phyloP scores from a whole-genome alignment of 1,140 invertebrate genomes.

The Zaprionus africanus region DNA sequence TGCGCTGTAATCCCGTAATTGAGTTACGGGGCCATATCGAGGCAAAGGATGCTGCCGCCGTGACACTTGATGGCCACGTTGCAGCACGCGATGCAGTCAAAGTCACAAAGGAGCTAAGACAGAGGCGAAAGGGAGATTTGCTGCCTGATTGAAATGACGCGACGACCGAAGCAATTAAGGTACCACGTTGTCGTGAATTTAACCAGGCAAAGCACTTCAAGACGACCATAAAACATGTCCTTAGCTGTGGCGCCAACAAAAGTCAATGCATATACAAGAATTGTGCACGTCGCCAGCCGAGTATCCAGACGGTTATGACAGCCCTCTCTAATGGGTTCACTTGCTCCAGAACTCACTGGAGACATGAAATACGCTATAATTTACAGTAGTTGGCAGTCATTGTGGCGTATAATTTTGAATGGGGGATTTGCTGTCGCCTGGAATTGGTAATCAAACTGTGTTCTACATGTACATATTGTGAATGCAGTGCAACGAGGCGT shows the following conservation, averaged over 20 bases:
- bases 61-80: slow-evolving; percentile 34
- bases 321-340: slow-evolving; percentile 36
- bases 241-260: slow-evolving; percentile 44
- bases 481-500: slow-evolving; percentile 56
- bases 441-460: slow-evolving; percentile 49
- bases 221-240: slow-evolving; percentile 46
- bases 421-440: slow-evolving; percentile 20
- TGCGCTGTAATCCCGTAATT: slow-evolving; percentile 61
- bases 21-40: slow-evolving; percentile 58
- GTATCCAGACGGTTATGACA: background rate
- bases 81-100: slow-evolving; percentile 33
- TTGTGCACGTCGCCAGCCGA: slow-evolving; percentile 55
- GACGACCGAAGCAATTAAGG: slow-evolving; percentile 71
- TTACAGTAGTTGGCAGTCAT: slow-evolving; percentile 33
- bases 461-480: slow-evolving; percentile 17
- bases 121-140: slow-evolving; percentile 11
- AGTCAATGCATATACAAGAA: slow-evolving; percentile 61
- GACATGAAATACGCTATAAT: slow-evolving; percentile 33
- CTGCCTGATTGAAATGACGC: slow-evolving; percentile 48
- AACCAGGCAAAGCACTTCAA: background rate
- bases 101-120: background rate
- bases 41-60: slow-evolving; percentile 7
- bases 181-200: slow-evolving; percentile 1
- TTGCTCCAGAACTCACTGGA: slow-evolving; percentile 15
- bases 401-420: slow-evolving; percentile 42